Evolutionary conservation across 2,113 vertebrate species (phyloP).

Genomic region (Ovibos moschatus): DNA sequence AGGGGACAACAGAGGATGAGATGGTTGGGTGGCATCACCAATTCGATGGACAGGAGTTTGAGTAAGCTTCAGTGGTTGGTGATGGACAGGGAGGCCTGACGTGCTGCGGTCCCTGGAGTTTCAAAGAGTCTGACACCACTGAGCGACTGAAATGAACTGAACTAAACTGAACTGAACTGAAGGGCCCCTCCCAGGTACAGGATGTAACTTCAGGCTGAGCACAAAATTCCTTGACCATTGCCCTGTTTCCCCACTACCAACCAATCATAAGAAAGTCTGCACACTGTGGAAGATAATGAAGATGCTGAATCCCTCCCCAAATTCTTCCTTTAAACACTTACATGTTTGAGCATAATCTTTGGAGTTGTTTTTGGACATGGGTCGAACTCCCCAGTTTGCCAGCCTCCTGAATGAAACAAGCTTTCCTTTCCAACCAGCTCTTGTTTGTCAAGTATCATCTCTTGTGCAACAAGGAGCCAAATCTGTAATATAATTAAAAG

Average conservation of each 20-base stretch:
- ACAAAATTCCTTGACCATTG: background rate
- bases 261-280: background rate
- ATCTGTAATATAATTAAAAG: background rate
- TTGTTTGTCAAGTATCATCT: background rate
- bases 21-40: too few species aligned
- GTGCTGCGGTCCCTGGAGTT: rapidly evolving
- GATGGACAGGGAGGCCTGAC: too few species aligned
- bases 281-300: background rate
- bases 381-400: background rate
- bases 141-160: background rate
- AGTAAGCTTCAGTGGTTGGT: too few species aligned
- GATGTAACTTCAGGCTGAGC: background rate
- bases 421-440: background rate
- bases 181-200: background rate
- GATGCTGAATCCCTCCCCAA: background rate
- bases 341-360: background rate
- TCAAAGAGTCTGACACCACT: background rate
- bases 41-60: too few species aligned
- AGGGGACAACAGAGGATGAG: too few species aligned
- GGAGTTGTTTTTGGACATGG: background rate
- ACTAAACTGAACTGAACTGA: background rate
- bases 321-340: background rate
- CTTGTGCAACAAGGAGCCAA: background rate
- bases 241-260: background rate
- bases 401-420: background rate